Evolutionary conservation across 2,797 vertebrate species (phyloP).

Genomic region (Coregonus suidteri): DNA sequence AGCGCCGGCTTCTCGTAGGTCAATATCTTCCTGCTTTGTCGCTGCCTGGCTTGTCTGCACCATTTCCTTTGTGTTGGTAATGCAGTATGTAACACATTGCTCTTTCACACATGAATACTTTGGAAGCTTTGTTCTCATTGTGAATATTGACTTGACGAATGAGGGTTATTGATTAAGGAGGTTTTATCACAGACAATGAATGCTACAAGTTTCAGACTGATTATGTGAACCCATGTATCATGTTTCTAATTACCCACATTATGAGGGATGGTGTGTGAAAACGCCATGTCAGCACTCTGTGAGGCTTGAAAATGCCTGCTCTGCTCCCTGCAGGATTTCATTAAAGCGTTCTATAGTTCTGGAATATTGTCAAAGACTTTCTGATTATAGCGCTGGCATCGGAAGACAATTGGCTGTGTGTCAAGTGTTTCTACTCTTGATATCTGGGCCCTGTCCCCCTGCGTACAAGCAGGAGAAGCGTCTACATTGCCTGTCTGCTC

Average conservation of each 20-base stretch:
- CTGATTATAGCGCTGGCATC: constrained; percentile 36
- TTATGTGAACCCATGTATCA: not conserved
- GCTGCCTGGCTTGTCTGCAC: not conserved
- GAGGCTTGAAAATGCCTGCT: not conserved
- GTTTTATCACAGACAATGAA: constrained; percentile 1
- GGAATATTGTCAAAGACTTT: constrained; percentile 28
- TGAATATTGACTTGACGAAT: not conserved
- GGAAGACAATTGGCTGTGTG: constrained; percentile 18
- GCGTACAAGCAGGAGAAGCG: constrained; percentile 16
- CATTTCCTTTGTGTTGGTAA: not conserved
- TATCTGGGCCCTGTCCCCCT: constrained; percentile 21
- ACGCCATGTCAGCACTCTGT: not conserved
- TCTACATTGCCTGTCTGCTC: not conserved
- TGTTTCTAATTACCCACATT: not conserved
- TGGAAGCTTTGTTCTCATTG: not conserved
- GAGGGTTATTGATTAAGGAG: not conserved
- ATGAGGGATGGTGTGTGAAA: constrained; percentile 7
- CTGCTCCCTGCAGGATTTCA: not conserved
- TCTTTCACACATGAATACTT: not conserved
- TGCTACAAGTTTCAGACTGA: not conserved
- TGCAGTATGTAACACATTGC: not conserved
- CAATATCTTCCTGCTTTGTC: not conserved
- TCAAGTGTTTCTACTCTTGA: not conserved
- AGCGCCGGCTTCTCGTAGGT: not conserved
- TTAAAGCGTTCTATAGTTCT: constrained; percentile 18